Conservation (phyloP, 2,797 vertebrate species). For the Acanthornis magna region DNA sequence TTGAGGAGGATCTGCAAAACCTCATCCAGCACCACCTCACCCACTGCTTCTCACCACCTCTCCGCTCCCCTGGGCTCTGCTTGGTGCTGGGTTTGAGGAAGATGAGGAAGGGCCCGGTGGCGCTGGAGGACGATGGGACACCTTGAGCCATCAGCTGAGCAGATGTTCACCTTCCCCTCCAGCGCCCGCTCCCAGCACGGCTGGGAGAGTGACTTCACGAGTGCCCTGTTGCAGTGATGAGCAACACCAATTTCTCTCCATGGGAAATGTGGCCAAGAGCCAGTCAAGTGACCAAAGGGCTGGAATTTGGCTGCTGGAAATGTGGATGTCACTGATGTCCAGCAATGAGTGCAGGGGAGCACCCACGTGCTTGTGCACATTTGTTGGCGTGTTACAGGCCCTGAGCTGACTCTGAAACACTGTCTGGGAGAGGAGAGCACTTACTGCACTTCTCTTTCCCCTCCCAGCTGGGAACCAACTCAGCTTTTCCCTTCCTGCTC, state of each 20-base stretch:
- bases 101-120: not conserved
- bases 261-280: not conserved
- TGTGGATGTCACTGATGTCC: not conserved
- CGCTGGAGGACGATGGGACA: not conserved
- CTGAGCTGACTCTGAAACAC: not conserved
- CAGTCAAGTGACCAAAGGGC: not conserved
- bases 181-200: rapidly evolving
- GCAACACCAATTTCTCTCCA: not conserved
- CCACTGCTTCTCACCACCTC: not conserved
- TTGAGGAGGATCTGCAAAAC: not conserved
- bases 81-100: not conserved
- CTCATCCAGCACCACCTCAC: rapidly evolving
- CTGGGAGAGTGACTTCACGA: not conserved
- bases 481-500: not conserved
- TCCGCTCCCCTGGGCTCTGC: not conserved
- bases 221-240: rapidly evolving
- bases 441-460: not conserved
- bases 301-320: not conserved
- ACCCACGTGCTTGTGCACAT: rapidly evolving
- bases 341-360: not conserved
- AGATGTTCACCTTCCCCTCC: rapidly evolving
- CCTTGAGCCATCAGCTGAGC: not conserved
- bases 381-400: rapidly evolving
- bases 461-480: not conserved
- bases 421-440: not conserved